Conservation (phyloP, 2,113 vertebrate species). For the Sebastes schlegelii region DNA sequence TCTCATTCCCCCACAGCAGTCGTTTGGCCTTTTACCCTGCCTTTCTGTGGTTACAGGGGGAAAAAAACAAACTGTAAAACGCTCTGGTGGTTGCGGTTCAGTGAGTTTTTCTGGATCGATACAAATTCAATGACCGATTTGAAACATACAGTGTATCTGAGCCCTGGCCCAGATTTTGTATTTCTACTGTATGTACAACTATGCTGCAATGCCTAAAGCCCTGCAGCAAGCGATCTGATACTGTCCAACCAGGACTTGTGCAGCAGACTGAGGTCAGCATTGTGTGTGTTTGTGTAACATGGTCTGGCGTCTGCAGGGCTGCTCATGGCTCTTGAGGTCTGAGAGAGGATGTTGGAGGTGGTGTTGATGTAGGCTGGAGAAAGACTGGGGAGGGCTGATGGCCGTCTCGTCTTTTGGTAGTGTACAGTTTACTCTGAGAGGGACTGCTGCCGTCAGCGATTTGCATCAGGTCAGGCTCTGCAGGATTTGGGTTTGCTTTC, state of each 20-base stretch:
- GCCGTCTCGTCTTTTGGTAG: constrained; percentile 34
- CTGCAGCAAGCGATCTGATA: constrained; percentile 47
- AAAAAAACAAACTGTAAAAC: constrained; percentile 7
- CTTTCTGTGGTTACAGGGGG: constrained; percentile 43
- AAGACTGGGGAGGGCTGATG: constrained; percentile 4
- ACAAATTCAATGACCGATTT: constrained; percentile 68
- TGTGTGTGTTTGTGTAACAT: constrained; percentile 37
- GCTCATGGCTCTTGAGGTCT: constrained; percentile 5
- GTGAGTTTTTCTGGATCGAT: constrained; percentile 56
- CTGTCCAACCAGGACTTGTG: constrained; percentile 31
- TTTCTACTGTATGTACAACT: constrained; percentile 19
- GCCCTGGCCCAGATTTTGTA: constrained; percentile 44
- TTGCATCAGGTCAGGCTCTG: constrained; percentile 51
- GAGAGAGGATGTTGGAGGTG: constrained; percentile 3
- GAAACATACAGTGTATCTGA: constrained; percentile 49
- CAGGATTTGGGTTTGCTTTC: constrained; percentile 48
- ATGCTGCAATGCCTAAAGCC: constrained; percentile 21
- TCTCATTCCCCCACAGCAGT: constrained; percentile 36
- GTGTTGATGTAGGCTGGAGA: constrained; percentile 11
- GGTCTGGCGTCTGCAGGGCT: constrained; percentile 41
- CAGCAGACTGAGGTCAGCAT: constrained; percentile 17
- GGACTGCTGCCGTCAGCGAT: constrained; percentile 65
- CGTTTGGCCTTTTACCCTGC: constrained; percentile 54
- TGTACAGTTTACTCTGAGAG: constrained; percentile 28
- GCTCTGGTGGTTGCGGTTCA: constrained; percentile 50